Evolutionary conservation across 2,797 vertebrate species (phyloP).

Genomic region (Sarcophilus harrisii): DNA sequence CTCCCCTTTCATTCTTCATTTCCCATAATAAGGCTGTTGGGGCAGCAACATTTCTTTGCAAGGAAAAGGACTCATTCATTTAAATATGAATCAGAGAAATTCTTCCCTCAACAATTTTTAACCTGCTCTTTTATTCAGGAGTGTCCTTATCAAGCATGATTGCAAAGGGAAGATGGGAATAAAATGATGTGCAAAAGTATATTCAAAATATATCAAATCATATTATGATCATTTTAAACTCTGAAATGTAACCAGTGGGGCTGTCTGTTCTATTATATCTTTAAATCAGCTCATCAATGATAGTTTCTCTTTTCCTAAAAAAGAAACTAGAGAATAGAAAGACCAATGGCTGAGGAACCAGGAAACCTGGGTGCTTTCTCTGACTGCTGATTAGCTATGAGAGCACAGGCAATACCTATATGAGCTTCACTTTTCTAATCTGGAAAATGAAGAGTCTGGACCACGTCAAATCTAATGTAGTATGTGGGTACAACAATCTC

Average conservation of each 20-base stretch:
- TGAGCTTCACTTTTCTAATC: neutral
- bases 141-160: neutral
- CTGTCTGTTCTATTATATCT: neutral
- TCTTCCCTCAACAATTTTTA: neutral
- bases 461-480: neutral
- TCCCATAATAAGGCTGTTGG: too few species aligned
- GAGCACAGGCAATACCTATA: neutral
- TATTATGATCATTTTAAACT: neutral
- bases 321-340: neutral
- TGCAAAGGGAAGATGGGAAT: neutral
- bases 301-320: neutral
- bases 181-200: neutral
- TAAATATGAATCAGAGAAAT: neutral
- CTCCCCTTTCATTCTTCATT: rapidly evolving
- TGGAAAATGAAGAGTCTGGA: rapidly evolving
- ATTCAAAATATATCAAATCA: neutral
- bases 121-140: neutral
- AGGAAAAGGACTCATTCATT: neutral
- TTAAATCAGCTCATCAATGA: neutral
- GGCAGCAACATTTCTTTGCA: rapidly evolving
- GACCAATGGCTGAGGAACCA: neutral
- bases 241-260: neutral
- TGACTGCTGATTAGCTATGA: neutral
- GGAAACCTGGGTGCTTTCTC: neutral
- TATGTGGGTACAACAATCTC: neutral